Percentiles rank a stretch among this genome's conserved stretches.
Evolutionary conservation across 2,113 vertebrate species (phyloP).

Genomic region (Eupsittula cactorum): DNA sequence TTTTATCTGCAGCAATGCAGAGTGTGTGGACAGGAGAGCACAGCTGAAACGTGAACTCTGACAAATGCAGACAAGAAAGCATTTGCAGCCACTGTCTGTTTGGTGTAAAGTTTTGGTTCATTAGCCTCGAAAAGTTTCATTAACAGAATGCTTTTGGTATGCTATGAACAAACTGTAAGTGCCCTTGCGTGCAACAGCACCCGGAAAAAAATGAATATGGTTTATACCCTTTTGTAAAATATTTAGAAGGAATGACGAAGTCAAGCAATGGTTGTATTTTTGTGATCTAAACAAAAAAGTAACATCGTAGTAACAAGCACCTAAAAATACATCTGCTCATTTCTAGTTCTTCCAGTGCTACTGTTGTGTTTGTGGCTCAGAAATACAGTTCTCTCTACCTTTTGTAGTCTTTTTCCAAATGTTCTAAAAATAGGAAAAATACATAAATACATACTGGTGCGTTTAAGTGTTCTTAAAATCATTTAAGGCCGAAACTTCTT

Average conservation of each 20-base stretch:
- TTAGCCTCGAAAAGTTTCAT: conserved; percentile 63
- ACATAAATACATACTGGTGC: neutral
- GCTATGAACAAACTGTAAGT: conserved; percentile 8
- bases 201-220: neutral
- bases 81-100: conserved; percentile 16
- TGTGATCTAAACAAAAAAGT: neutral
- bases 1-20: conserved; percentile 78
- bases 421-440: neutral
- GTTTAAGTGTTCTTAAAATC: neutral
- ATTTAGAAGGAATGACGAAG: neutral
- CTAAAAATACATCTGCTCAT: neutral
- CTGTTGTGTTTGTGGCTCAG: neutral
- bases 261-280: neutral
- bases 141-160: conserved; percentile 38
- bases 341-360: neutral
- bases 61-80: conserved; percentile 58
- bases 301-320: neutral
- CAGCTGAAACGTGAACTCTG: conserved; percentile 72
- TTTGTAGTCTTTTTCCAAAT: neutral
- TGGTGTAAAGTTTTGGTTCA: conserved; percentile 65
- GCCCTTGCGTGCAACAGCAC: neutral
- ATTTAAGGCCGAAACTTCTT: neutral
- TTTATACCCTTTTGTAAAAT: neutral
- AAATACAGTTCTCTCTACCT: neutral
- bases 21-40: conserved; percentile 65